Evolutionary conservation across 2,113 vertebrate genomes (phyloP).

Genomic region (Nestor notabilis): DNA sequence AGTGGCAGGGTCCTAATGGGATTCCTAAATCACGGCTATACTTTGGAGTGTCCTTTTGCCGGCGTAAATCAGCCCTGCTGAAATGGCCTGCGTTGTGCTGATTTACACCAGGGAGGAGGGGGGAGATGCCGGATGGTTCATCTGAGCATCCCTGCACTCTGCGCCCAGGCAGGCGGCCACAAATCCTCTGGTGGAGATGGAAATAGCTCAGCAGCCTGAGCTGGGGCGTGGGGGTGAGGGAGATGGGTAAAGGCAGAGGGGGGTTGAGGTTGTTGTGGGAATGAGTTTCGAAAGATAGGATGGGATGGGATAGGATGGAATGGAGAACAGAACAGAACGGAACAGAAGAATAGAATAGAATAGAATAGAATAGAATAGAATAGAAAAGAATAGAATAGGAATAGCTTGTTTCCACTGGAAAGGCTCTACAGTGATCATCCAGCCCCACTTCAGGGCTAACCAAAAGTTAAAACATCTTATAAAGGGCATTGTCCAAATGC

Average conservation of each 20-base stretch:
- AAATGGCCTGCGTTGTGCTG: neutral
- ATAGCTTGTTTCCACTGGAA: neutral
- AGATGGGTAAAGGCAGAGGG: neutral
- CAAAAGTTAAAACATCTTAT: neutral
- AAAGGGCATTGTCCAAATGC: neutral
- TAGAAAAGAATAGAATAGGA: neutral
- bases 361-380: neutral
- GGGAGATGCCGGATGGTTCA: neutral
- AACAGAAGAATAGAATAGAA: neutral
- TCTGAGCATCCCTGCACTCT: constrained; percentile 1
- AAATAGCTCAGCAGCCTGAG: neutral
- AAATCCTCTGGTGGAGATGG: neutral
- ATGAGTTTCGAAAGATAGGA: neutral
- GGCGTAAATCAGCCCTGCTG: neutral
- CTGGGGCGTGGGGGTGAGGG: neutral
- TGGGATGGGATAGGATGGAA: neutral
- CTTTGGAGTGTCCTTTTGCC: neutral
- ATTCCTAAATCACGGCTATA: neutral
- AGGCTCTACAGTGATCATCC: neutral
- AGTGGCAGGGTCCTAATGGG: constrained; percentile 29
- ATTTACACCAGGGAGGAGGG: neutral
- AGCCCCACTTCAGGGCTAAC: neutral
- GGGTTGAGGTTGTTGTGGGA: neutral
- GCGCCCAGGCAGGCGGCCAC: neutral
- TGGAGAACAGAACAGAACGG: neutral